Percentiles rank a stretch among this genome's conserved stretches.
phyloP scores from a whole-genome alignment of 2,888 invertebrate species.

The Synanthedon myopaeformis region DNA sequence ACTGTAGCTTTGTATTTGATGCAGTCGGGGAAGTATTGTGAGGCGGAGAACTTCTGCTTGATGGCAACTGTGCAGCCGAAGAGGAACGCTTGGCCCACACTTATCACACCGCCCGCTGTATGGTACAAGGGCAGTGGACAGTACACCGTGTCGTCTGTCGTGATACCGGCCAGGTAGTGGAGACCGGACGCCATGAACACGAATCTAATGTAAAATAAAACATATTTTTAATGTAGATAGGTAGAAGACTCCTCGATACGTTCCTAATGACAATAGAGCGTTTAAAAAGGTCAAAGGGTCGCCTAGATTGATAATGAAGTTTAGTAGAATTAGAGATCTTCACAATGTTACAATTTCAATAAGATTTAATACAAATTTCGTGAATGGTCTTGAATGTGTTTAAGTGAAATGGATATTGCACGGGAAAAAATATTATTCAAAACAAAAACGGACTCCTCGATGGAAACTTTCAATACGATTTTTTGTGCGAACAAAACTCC shows the following conservation, averaged over 20 bases:
- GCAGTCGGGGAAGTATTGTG: slow-evolving; percentile 93
- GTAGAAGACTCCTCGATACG: not conserved
- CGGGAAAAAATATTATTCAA: no score
- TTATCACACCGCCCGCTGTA: slow-evolving; percentile 92
- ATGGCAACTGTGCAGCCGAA: slow-evolving; percentile 88
- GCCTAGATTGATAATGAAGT: no score
- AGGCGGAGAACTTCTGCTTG: slow-evolving; percentile 93
- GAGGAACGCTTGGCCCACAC: slow-evolving; percentile 82
- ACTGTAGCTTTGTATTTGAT: slow-evolving; percentile 95
- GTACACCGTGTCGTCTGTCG: slow-evolving; percentile 82
- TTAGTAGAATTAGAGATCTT: no score
- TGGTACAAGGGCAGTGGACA: slow-evolving; percentile 96
- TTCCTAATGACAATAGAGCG: no score
- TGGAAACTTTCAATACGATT: no score
- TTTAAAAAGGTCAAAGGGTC: no score
- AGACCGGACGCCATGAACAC: slow-evolving; percentile 82
- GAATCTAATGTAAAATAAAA: slow-evolving; percentile 63
- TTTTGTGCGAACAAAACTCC: no score
- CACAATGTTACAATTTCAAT: no score
- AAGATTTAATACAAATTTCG: no score
- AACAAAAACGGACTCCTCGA: no score
- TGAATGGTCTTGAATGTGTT: no score
- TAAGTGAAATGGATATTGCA: no score
- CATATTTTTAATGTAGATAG: not conserved
- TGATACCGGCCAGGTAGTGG: slow-evolving; percentile 75